These are phyloP conservation scores for Lasioglossum calceatum DNA, from an alignment of 2,888 invertebrate genomes.

Conservation along the genomic window DNA sequence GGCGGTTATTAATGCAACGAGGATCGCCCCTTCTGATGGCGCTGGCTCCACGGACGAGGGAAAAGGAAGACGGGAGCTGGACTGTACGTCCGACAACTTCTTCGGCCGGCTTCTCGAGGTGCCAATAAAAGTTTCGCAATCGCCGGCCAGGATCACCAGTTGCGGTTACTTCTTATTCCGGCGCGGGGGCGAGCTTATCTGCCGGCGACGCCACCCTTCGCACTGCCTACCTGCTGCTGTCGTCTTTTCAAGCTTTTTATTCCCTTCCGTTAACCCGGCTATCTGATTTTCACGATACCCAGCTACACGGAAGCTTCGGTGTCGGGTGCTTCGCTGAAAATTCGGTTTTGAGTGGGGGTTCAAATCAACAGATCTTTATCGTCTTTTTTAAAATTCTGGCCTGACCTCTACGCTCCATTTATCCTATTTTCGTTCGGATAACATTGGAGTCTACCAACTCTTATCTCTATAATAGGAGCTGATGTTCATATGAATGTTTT, in stretches of 20 bases:
- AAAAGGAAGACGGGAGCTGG: slow-evolving; percentile 12
- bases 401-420: too few relatives aligned
- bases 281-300: slow-evolving; percentile 35
- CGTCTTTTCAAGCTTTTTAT: slow-evolving; percentile 47
- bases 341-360: neutral
- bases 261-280: slow-evolving; percentile 27
- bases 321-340: neutral
- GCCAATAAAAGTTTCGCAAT: slow-evolving; percentile 66
- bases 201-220: slow-evolving; percentile 29
- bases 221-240: slow-evolving; percentile 40
- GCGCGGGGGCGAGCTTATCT: slow-evolving; percentile 64
- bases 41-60: slow-evolving; percentile 4
- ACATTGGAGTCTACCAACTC: too few relatives aligned
- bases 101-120: slow-evolving; percentile 44
- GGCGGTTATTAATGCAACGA: slow-evolving; percentile 67
- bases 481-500: too few relatives aligned
- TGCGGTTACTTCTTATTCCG: slow-evolving; percentile 64
- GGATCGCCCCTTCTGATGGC: neutral
- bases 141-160: slow-evolving; percentile 57
- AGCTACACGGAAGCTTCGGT: slow-evolving; percentile 23
- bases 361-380: neutral
- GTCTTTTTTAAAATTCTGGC: neutral
- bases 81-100: slow-evolving; percentile 53
- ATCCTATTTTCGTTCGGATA: too few relatives aligned
- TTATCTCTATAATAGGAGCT: too few relatives aligned